Conservation (phyloP, 1,140 invertebrate species). For the Nymphalis io region DNA sequence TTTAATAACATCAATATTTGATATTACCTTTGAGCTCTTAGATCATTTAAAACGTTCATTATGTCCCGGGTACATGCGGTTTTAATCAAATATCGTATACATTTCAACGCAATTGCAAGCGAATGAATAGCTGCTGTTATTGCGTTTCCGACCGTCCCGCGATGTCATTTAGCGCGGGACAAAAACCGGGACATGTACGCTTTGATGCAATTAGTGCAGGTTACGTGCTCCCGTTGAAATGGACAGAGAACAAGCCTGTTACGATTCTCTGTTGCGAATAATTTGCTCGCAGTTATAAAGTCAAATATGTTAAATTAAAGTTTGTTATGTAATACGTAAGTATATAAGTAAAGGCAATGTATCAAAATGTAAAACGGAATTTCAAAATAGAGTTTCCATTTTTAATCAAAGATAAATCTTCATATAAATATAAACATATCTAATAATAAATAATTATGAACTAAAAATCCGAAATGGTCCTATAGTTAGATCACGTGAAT, state of each 20-base stretch:
- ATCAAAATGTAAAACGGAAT: too few species aligned
- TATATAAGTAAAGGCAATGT: not conserved
- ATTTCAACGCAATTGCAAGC: constrained; percentile 21
- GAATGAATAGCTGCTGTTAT: constrained; percentile 31
- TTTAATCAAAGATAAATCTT: too few species aligned
- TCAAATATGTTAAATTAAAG: constrained; percentile 11
- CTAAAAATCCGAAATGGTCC: too few species aligned
- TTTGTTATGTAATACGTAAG: not conserved
- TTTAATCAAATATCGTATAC: constrained; percentile 25
- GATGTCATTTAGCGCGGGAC: constrained; percentile 32
- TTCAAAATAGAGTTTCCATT: too few species aligned
- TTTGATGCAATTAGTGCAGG: constrained; percentile 36
- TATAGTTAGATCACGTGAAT: too few species aligned
- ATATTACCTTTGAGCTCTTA: not conserved
- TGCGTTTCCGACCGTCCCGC: constrained; percentile 19
- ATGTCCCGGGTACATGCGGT: constrained; percentile 12
- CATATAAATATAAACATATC: too few species aligned
- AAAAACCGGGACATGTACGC: constrained; percentile 26
- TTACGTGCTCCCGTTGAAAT: constrained; percentile 26
- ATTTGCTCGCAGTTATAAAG: constrained; percentile 19
- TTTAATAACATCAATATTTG: not conserved
- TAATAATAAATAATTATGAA: too few species aligned
- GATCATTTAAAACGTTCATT: constrained; percentile 12
- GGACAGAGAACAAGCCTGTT: constrained; percentile 16
- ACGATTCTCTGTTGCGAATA: constrained; percentile 18